Evolutionary conservation across 2,113 vertebrate species (phyloP).

Genomic region (Podocnemis expansa): DNA sequence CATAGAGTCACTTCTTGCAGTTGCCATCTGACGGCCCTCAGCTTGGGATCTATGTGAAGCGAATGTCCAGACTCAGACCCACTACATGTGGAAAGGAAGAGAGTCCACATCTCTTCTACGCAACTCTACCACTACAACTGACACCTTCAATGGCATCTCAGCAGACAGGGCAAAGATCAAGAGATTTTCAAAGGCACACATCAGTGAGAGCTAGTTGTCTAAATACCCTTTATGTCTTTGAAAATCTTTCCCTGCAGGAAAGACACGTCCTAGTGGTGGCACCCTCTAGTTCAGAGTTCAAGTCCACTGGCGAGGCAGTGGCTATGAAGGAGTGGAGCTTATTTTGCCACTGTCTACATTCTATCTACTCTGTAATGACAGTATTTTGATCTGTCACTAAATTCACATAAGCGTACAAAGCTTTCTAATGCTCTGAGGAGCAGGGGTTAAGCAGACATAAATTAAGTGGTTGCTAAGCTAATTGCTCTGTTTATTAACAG

Average conservation of each 20-base stretch:
- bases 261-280: not conserved
- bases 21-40: not conserved
- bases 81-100: not conserved
- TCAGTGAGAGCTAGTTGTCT: not conserved
- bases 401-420: not conserved
- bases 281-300: not conserved
- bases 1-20: not conserved
- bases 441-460: not conserved
- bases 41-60: not conserved
- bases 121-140: not conserved
- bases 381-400: not conserved
- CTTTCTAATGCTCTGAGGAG: not conserved
- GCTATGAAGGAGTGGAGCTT: not conserved
- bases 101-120: not conserved
- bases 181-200: not conserved
- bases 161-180: not conserved
- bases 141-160: not conserved
- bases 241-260: not conserved
- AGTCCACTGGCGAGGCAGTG: not conserved
- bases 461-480: constrained; percentile 2
- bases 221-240: not conserved
- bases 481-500: not conserved
- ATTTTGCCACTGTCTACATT: not conserved
- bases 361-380: not conserved
- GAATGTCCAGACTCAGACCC: not conserved